Evolutionary conservation across 2,888 invertebrate species (phyloP), one percentile per base, ranked within the genome.

Genomic region (Drosophila hawaiiensis): DNA sequence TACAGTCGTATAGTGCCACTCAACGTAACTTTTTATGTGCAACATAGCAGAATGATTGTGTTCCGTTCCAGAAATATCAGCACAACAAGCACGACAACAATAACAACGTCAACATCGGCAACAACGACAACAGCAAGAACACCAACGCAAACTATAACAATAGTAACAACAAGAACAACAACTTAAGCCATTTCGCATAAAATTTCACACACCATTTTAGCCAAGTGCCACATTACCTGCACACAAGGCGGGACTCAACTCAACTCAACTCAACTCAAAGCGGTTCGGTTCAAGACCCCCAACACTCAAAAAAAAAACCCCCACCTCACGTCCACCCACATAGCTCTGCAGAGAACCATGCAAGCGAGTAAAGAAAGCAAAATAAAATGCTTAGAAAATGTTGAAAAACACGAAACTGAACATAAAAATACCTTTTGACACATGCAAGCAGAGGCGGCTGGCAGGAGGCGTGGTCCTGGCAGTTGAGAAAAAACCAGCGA

Each of bases 181-280:
- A 47, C 49, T 81, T 84, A 82, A 91, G 91, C 82, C 89, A 82
- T 89, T 91, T 89, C 88, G 91, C 90, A 90, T 91, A 91, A 90
- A 90, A 90, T 90, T 90, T 90, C 91, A 90, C 91, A 90, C 90
- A 91, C 91, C 90, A 91, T 90, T 90, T 90, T 90, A 88, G 91
- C 88, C 91, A 90, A 90, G 91, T 91, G 91, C 88, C 90, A 88
- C 84, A 90, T 90, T 90, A 90, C 91, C 91, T 91, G 91, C 91
- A 91, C 86, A 91, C 80, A 86, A 85, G 84, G 87, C 88, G 84
- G 88, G 90, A 84, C 89, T 80, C 82, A 64, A 87, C 85, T 82
- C 75, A 53, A 58, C 73, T 65, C 83, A 22, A 56, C 56, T 39
- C 56, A 39, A 76, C 76, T 78, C 68, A 67, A 68, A 63, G 67